Evolutionary conservation across 2,113 vertebrate species (phyloP).

Genomic region (Cavia porcellus): DNA sequence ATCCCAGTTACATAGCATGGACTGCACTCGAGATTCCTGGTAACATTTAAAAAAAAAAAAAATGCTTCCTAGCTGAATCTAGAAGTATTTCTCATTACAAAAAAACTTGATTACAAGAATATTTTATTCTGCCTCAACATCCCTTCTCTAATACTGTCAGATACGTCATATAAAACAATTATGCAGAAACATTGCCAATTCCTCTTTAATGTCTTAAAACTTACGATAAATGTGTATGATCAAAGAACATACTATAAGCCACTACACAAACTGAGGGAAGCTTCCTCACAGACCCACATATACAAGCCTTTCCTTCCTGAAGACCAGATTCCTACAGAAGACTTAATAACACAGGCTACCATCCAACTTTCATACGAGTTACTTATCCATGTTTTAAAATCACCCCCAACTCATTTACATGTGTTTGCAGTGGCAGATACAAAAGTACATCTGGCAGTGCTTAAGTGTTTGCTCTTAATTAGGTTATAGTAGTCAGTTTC

Average conservation of each 20-base stretch:
- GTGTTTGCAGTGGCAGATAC: not conserved
- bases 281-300: not conserved
- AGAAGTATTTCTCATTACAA: not conserved
- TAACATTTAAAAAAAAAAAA: not conserved
- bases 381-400: constrained; percentile 11
- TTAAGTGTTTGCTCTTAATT: not conserved
- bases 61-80: not conserved
- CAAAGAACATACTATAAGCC: not conserved
- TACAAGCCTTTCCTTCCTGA: constrained; percentile 26
- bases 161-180: constrained; percentile 33
- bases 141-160: constrained; percentile 51
- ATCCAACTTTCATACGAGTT: not conserved
- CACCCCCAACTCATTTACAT: not conserved
- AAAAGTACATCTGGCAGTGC: not conserved
- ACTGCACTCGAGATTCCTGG: not conserved
- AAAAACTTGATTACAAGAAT: constrained; percentile 35
- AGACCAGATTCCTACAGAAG: constrained; percentile 17
- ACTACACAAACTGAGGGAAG: constrained; percentile 22
- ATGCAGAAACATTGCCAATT: constrained; percentile 5
- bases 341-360: not conserved
- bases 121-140: constrained; percentile 4
- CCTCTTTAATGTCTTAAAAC: constrained; percentile 36
- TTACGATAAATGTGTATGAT: constrained; percentile 18
- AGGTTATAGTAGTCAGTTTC: not conserved
- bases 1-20: not conserved